phyloP scores from a whole-genome alignment of 2,113 vertebrate genomes.

The Ammospiza nelsoni region DNA sequence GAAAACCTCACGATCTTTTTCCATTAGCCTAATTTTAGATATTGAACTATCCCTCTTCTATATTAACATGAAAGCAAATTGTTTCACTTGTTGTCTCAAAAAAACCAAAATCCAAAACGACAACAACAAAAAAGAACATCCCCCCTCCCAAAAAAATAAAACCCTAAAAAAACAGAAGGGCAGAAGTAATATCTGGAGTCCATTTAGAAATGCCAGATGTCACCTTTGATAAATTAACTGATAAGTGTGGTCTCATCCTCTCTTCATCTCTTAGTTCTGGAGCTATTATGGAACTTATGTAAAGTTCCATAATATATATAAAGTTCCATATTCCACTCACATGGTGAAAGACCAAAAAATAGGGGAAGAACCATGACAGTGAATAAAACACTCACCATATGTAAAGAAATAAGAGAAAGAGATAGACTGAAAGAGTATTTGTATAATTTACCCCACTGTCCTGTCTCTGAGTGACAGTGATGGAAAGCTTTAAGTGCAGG shows the following conservation, averaged over 20 bases:
- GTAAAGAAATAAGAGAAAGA: not conserved
- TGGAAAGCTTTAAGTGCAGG: not conserved
- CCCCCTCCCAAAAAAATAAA: not conserved
- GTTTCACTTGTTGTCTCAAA: not conserved
- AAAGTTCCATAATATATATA: not conserved
- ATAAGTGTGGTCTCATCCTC: not conserved
- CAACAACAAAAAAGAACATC: no score
- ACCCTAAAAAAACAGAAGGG: no score
- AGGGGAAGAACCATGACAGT: not conserved
- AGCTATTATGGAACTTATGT: not conserved
- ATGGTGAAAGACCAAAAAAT: not conserved
- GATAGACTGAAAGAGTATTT: not conserved
- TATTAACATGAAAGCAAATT: not conserved
- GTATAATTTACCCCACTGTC: not conserved
- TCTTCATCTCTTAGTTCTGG: not conserved
- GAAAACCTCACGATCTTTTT: fast-evolving
- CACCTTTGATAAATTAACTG: not conserved
- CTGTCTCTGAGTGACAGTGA: not conserved
- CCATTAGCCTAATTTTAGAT: not conserved
- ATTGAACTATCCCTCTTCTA: not conserved
- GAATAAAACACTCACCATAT: not conserved
- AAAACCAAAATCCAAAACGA: not conserved
- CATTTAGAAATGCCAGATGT: not conserved
- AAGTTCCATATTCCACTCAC: not conserved
- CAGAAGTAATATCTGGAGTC: not conserved